Evolutionary conservation across 2,888 invertebrate genomes (phyloP), one percentile per base, ranked within the genome.

Genomic region (Ectemnius lituratus): DNA sequence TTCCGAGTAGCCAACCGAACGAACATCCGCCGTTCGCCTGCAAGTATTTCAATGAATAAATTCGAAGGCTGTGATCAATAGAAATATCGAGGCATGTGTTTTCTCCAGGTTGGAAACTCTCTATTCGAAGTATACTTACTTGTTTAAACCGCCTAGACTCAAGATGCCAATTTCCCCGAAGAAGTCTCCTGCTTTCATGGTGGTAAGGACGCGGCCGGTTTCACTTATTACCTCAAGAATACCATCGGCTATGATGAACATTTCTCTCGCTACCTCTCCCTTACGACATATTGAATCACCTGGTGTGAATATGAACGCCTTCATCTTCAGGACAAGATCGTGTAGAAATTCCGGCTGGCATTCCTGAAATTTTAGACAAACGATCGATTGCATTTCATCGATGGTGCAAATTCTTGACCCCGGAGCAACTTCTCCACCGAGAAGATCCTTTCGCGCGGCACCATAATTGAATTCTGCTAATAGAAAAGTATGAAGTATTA

Each of bases 161-260:
- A 99, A 93, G 80, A 99, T 98, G 46, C 98, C 98, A 83, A 99
- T 99, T 92, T 99, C 98, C 0, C 98, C 98, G 87, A 99, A 99
- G 92, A 99, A 99, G 91, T 98, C 98, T 0, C 98, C 98, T 1
- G 98, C 97, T 88, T 97, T 97, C 98, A 99, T 98, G 28, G 97
- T 97, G 0, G 98, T 98, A 56, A 98, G 92, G 2, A 99, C 97
- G 85, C 96, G 94, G 0, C 98, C 98, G 11, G 96, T 95, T 89
- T 98, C 98, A 87, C 98, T 98, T 90, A 98, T 95, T 14, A 98
- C 98, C 92, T 98, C 98, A 69, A 98, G 92, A 85, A 98, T 97
- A 8, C 98, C 99, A 90, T 98, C 98, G 4, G 98, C 98, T 88
- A 99, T 98, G 85, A 99, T 99, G 89, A 98, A 99, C 98, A 99